These are phyloP conservation scores for Menidia menidia DNA, from an alignment of 2,797 vertebrate genomes.

Conservation along the genomic window DNA sequence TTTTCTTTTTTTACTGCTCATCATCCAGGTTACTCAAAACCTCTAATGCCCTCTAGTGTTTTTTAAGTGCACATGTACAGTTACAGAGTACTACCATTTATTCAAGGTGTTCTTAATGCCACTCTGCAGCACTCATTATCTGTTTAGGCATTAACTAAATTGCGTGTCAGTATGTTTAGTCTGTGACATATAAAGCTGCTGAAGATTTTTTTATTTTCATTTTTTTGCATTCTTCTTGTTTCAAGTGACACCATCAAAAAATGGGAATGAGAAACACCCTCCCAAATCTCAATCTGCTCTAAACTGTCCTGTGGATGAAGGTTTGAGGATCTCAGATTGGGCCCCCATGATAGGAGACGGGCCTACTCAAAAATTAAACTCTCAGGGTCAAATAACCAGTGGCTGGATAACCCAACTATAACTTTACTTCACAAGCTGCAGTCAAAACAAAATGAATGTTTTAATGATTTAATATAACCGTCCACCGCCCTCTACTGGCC, in stretches of 20 bases:
- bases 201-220: too few species aligned
- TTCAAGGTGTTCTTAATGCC: neutral
- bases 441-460: neutral
- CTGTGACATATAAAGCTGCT: neutral
- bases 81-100: neutral
- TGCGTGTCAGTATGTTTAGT: neutral
- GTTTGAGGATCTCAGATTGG: neutral
- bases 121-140: neutral
- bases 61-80: neutral
- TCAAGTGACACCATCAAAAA: neutral
- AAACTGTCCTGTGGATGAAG: neutral
- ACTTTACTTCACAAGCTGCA: neutral
- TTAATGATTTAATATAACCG: too few species aligned
- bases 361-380: neutral
- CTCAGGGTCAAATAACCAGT: neutral
- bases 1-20: neutral
- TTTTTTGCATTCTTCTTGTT: neutral
- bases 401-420: neutral
- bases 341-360: neutral
- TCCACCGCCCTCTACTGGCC: slow-evolving; percentile 17
- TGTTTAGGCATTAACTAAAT: neutral
- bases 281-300: neutral
- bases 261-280: neutral
- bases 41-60: slow-evolving; percentile 4
- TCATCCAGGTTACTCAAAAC: neutral